Evolutionary conservation across 2,888 invertebrate genomes (phyloP).

Genomic region (Hirtodrosophila duncani): DNA sequence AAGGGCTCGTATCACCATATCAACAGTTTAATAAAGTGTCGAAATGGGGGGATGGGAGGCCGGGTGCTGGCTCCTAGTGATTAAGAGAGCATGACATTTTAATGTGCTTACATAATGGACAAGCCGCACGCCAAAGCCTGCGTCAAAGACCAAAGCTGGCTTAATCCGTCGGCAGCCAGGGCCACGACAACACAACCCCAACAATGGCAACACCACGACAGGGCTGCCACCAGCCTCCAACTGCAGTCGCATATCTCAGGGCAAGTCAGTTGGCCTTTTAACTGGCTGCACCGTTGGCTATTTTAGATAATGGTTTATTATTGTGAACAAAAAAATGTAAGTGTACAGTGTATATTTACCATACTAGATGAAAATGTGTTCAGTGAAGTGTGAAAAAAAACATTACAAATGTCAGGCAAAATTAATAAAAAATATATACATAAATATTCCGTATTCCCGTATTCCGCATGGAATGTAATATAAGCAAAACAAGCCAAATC

Average conservation of each 20-base stretch:
- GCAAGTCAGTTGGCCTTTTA: too few species aligned
- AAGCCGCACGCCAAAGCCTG: slow-evolving; percentile 2
- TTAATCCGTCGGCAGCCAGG: background rate
- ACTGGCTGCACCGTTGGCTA: too few species aligned
- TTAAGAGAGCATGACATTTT: slow-evolving; percentile 4
- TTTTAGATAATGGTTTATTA: slow-evolving; percentile 3
- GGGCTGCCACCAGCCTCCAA: background rate
- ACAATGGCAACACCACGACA: slow-evolving; percentile 2
- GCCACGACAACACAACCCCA: background rate
- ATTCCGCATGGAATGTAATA: too few species aligned
- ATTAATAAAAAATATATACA: background rate
- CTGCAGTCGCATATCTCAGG: too few species aligned
- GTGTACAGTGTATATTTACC: background rate
- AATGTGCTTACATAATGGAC: slow-evolving; percentile 4
- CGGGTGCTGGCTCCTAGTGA: background rate
- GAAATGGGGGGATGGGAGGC: background rate
- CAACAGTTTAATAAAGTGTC: slow-evolving; percentile 47
- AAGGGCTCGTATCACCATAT: slow-evolving; percentile 89
- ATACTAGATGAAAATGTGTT: background rate
- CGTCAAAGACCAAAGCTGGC: slow-evolving; percentile 1
- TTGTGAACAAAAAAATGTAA: background rate
- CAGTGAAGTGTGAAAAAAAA: slow-evolving; percentile 10
- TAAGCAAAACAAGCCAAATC: too few species aligned
- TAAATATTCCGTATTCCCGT: slow-evolving; percentile 1
- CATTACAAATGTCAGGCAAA: background rate